Evolutionary conservation across 2,888 invertebrate genomes (phyloP), one percentile per base, ranked within the genome.

Genomic region (Cordilura impudica): DNA sequence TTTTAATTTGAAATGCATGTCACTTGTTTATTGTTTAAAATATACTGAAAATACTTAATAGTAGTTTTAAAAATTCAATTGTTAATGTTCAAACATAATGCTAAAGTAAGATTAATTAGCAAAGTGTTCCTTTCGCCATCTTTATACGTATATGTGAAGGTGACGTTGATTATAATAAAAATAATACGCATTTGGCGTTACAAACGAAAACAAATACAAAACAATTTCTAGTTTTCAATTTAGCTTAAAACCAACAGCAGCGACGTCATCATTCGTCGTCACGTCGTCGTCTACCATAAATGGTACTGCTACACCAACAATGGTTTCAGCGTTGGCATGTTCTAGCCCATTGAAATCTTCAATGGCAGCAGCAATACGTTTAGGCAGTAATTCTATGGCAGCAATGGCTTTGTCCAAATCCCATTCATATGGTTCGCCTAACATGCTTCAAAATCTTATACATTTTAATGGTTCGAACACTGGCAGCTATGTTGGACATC

Each of bases 301-400:
- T 53, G 12, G 21, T 51, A 45, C 66, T 8, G 72, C 81, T 82
- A 82, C 63, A 47, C 45, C 69, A 75, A 66, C 47, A 5, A 10
- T 51, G 19, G 54, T 4, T 31, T 53, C 80, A 54, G 67, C 74
- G 51, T 65, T 74, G 35, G 45, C 74, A 67, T 67, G 67, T 69
- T 75, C 81, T 81, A 39, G 35, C n/a, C 67, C 70, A 63, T 79
- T 73, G 49, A 51, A 43, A 39, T 56, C 39, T 54, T 73, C 53
- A 21, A 19, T 63, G 56, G 63, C 43, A 63, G 53, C 70, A 54
- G 63, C 76, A 26, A 61, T 67, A 51, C 72, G 77, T 66, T 78
- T 80, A 73, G 78, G 82, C 77, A 82, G 75, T 78, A 76, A 47
- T 82, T 75, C 77, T 63, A 78, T 73, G 49, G 60, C 79, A 76